Evolutionary conservation across 30 jellyfish, hydroid and myxozoan species (phyloP).

Genomic region (Aurelia sp.): DNA sequence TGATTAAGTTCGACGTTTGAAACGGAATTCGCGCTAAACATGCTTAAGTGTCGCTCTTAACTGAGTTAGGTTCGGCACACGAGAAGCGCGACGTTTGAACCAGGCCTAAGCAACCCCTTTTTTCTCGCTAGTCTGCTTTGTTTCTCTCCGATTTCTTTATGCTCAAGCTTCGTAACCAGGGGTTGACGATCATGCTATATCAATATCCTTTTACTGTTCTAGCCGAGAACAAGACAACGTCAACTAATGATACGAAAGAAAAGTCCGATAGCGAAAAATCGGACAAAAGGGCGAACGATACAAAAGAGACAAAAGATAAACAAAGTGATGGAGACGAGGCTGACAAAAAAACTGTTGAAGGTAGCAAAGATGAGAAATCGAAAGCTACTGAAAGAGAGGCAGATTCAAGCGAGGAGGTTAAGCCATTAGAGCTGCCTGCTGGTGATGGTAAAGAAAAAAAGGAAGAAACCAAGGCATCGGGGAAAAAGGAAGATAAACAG

Average conservation of each 20-base stretch:
- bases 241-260: conserved; percentile 48
- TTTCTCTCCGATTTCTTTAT: too few species aligned
- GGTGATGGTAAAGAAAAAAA: conserved; percentile 29
- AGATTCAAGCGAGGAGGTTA: conserved; percentile 19
- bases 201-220: not conserved
- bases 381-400: conserved; percentile 2
- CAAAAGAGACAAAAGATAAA: not conserved
- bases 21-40: too few species aligned
- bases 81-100: too few species aligned
- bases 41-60: too few species aligned
- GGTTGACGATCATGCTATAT: too few species aligned
- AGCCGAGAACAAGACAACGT: conserved; percentile 57
- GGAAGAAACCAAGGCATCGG: not conserved
- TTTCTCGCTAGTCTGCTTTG: too few species aligned
- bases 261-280: conserved; percentile 14
- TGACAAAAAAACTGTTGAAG: conserved; percentile 32
- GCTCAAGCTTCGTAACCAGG: too few species aligned
- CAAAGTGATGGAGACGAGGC: conserved; percentile 17
- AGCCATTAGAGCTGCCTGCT: conserved; percentile 49
- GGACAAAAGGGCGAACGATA: not conserved
- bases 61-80: too few species aligned
- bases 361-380: conserved; percentile 21
- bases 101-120: too few species aligned
- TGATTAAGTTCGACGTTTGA: too few species aligned
- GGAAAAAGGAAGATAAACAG: conserved; percentile 12